Conservation (phyloP, 2,113 vertebrate genomes). For the Progne subis region DNA sequence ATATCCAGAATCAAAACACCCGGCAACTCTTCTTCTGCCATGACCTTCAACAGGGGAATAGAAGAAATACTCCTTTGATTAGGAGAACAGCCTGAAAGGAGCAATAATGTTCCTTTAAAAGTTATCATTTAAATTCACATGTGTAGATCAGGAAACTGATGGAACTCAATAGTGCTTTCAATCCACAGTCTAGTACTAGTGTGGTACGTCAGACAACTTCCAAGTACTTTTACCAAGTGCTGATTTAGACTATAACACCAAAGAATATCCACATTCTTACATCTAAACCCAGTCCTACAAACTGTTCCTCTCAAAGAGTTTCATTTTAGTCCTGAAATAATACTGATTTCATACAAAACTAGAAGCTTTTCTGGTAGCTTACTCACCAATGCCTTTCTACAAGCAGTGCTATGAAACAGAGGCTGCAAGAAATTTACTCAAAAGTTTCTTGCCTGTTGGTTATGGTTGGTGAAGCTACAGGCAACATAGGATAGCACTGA, state of each 20-base stretch:
- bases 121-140: not conserved
- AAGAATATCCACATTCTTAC: not conserved
- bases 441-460: not conserved
- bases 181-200: not conserved
- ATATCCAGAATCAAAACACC: constrained; percentile 61
- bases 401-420: not conserved
- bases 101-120: not conserved
- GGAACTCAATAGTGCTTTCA: not conserved
- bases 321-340: not conserved
- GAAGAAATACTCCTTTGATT: not conserved
- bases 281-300: not conserved
- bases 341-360: not conserved
- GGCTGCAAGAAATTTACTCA: not conserved
- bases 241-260: not conserved
- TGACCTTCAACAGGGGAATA: constrained; percentile 10
- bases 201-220: not conserved
- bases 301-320: not conserved
- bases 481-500: not conserved
- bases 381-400: not conserved
- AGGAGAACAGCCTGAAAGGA: not conserved
- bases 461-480: not conserved
- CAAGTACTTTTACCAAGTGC: not conserved
- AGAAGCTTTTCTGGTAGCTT: not conserved
- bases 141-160: not conserved
- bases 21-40: constrained; percentile 61